Conservation (phyloP, 2,888 invertebrate genomes). For the Mystacides longicornis region DNA sequence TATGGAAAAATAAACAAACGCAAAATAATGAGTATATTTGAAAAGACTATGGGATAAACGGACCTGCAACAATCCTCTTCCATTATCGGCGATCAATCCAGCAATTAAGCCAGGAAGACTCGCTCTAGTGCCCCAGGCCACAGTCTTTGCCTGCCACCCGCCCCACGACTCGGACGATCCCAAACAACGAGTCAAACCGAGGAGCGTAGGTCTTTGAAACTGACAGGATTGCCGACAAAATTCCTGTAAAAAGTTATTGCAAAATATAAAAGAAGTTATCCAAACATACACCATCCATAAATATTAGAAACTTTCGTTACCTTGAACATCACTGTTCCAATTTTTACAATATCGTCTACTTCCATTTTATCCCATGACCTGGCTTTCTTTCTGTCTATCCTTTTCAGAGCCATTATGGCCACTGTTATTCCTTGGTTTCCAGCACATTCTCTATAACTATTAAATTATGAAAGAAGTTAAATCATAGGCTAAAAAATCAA, state of each 20-base stretch:
- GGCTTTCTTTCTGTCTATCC: constrained; percentile 5
- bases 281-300: neutral
- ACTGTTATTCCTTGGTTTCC: constrained; percentile 8
- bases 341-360: constrained; percentile 7
- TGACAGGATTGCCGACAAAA: constrained; percentile 1
- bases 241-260: neutral
- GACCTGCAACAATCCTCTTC: constrained; percentile 10
- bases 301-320: neutral
- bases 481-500: too few relatives aligned
- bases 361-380: constrained; percentile 8
- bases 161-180: neutral
- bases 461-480: too few relatives aligned
- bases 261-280: too few relatives aligned
- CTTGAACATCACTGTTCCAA: constrained; percentile 11
- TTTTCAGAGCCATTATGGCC: constrained; percentile 7
- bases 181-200: constrained; percentile 10
- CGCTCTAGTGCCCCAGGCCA: constrained; percentile 8
- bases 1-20: too few relatives aligned
- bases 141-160: constrained; percentile 4
- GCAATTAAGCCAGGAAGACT: constrained; percentile 10
- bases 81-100: constrained; percentile 4
- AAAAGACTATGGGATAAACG: neutral
- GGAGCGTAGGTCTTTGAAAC: constrained; percentile 9
- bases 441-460: constrained; percentile 11
- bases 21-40: too few relatives aligned